Percentiles rank a stretch among this genome's conserved stretches.
These are phyloP conservation scores for Cryptophagus acutangulus DNA, from an alignment of 2,888 invertebrate species.

Conservation along the genomic window DNA sequence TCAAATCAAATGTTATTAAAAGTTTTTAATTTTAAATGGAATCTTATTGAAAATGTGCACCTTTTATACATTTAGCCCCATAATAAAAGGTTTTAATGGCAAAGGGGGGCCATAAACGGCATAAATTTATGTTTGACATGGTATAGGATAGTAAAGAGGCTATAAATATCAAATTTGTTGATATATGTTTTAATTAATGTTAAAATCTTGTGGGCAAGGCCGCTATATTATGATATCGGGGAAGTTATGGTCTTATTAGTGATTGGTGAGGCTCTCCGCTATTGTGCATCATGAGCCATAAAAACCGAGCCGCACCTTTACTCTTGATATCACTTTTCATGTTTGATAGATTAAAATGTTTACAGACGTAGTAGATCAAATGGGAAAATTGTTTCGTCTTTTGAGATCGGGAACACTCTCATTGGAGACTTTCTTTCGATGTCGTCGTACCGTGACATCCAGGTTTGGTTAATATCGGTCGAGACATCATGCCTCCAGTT, in stretches of 20 bases:
- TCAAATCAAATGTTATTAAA: too few species aligned
- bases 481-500: constrained; percentile 35
- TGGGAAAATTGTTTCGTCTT: background rate
- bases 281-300: constrained; percentile 41
- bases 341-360: constrained; percentile 41
- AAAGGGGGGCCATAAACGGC: constrained; percentile 9
- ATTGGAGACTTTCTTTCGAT: background rate
- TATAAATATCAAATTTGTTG: constrained; percentile 35
- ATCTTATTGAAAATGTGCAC: too few species aligned
- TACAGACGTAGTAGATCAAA: background rate
- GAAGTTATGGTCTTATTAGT: constrained; percentile 44
- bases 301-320: constrained; percentile 40
- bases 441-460: background rate
- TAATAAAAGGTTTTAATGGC: too few species aligned
- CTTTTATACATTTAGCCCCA: too few species aligned
- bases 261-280: constrained; percentile 39
- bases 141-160: constrained; percentile 27
- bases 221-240: constrained; percentile 42
- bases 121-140: constrained; percentile 32
- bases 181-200: constrained; percentile 42
- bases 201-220: constrained; percentile 32
- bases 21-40: too few species aligned
- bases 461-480: constrained; percentile 20
- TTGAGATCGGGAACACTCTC: background rate
- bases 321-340: constrained; percentile 36